Evolutionary conservation across 1,140 invertebrate species (phyloP).

Genomic region (Leptonema lineaticorne): DNA sequence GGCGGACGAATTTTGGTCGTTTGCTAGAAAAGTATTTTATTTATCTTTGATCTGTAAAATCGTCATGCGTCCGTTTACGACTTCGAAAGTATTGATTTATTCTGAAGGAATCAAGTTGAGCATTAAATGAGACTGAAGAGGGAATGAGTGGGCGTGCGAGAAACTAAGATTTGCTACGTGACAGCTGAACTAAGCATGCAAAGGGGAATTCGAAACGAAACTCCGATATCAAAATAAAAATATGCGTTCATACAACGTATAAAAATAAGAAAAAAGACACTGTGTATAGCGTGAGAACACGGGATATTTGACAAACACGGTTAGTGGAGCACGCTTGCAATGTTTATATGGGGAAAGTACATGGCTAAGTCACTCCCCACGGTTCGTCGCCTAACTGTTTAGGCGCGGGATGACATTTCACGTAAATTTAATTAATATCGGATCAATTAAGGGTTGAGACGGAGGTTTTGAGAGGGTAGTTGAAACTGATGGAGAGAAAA

Average conservation of each 20-base stretch:
- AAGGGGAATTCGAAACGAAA: background rate
- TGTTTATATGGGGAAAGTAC: conserved; percentile 7
- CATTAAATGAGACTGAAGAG: conserved; percentile 7
- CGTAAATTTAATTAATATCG: conserved; percentile 36
- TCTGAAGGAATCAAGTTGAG: background rate
- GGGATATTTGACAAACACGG: conserved; percentile 14
- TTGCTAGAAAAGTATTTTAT: too few species aligned
- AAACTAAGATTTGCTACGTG: conserved; percentile 11
- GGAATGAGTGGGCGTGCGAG: background rate
- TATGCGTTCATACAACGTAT: background rate
- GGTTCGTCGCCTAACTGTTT: background rate
- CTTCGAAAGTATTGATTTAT: background rate
- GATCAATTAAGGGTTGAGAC: conserved; percentile 35
- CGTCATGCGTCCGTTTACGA: background rate
- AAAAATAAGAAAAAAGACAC: background rate
- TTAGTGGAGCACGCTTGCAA: conserved; percentile 12
- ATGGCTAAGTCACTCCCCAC: background rate
- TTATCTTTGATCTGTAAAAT: background rate
- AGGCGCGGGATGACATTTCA: conserved; percentile 28
- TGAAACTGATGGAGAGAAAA: background rate
- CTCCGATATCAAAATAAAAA: background rate
- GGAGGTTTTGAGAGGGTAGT: background rate
- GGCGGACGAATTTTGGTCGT: too few species aligned
- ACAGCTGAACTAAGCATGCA: background rate
- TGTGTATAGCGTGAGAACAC: background rate